A percentile compares a stretch with the other conserved stretches of the same genome.
These are phyloP conservation scores for Colletes collaris DNA, from an alignment of 2,888 invertebrate genomes.

Conservation along the genomic window DNA sequence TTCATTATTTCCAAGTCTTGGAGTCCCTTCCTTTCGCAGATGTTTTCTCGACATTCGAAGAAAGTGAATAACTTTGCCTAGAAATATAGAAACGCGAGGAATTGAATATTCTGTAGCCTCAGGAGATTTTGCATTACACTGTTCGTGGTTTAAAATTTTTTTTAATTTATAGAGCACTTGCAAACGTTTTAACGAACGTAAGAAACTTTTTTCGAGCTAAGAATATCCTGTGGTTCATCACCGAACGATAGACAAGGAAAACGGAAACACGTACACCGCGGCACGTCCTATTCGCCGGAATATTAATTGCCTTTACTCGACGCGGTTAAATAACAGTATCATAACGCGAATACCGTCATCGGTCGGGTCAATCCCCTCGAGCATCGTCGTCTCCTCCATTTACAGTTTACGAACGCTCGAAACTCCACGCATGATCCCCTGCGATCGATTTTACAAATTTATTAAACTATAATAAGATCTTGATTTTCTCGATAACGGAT, in stretches of 20 bases:
- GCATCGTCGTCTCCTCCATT: conserved; percentile 29
- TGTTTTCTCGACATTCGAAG: too few species aligned
- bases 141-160: too few species aligned
- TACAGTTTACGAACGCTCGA: conserved; percentile 27
- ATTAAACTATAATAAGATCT: too few species aligned
- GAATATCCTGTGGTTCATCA: neutral
- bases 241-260: conserved; percentile 27
- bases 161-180: too few species aligned
- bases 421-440: conserved; percentile 3
- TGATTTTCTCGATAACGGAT: neutral
- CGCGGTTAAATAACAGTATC: conserved; percentile 59
- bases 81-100: too few species aligned
- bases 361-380: conserved; percentile 57
- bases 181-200: neutral
- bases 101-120: too few species aligned
- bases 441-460: neutral
- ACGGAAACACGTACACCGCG: conserved; percentile 36
- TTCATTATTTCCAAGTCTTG: too few species aligned
- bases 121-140: too few species aligned
- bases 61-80: too few species aligned
- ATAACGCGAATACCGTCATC: conserved; percentile 14
- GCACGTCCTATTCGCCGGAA: conserved; percentile 42
- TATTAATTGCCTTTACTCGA: conserved; percentile 56
- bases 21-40: too few species aligned
- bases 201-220: neutral